Percentiles rank a stretch among this genome's conserved stretches.
phyloP scores from a whole-genome alignment of 2,888 invertebrate genomes.

The Amphipoea lucens region DNA sequence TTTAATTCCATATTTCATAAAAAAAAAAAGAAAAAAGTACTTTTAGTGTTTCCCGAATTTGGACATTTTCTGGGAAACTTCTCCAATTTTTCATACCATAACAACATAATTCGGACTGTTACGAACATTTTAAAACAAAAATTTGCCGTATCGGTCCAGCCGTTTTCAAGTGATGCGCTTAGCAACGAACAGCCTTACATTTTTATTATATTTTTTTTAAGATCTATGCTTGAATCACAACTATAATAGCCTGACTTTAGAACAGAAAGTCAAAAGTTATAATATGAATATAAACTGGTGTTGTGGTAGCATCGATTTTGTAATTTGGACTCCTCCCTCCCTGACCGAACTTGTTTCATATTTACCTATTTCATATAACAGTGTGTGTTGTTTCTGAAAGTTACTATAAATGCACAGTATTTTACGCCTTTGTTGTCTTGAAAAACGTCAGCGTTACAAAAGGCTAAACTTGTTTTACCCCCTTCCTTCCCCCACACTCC shows the following conservation, averaged over 20 bases:
- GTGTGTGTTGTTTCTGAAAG: slow-evolving; percentile 34
- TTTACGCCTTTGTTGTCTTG: slow-evolving; percentile 32
- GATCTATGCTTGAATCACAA: not conserved
- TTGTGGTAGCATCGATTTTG: slow-evolving; percentile 53
- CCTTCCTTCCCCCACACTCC: not conserved
- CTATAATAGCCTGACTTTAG: slow-evolving; percentile 1
- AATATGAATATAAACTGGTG: slow-evolving; percentile 11
- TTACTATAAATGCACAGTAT: slow-evolving; percentile 27
- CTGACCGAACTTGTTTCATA: slow-evolving; percentile 22
- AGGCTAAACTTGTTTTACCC: slow-evolving; percentile 26
- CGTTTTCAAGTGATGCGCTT: not conserved
- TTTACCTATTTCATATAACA: slow-evolving; percentile 25
- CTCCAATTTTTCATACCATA: not conserved
- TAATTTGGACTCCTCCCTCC: slow-evolving; percentile 46
- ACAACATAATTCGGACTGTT: not conserved
- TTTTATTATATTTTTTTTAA: not conserved
- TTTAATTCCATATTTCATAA: not conserved
- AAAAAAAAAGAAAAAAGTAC: not conserved
- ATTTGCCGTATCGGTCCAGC: not conserved
- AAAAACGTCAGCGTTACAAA: slow-evolving; percentile 40
- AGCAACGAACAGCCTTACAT: not conserved
- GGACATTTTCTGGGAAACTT: not conserved
- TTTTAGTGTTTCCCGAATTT: not conserved
- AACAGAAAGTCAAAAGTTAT: slow-evolving; percentile 4
- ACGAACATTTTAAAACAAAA: not conserved